Conservation (phyloP, 2,888 invertebrate genomes). For the Oeneis ivallda region DNA sequence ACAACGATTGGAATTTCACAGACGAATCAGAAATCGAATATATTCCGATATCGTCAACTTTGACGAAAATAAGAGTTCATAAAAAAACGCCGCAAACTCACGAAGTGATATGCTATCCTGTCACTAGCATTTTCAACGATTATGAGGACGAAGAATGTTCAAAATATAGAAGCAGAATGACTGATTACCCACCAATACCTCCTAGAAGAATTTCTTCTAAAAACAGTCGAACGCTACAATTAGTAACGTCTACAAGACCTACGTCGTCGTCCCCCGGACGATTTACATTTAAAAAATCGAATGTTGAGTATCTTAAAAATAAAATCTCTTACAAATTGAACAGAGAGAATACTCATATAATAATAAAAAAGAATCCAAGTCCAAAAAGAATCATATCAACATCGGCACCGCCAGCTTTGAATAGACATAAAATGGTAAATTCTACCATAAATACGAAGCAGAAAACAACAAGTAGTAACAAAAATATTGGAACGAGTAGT, state of each 20-base stretch:
- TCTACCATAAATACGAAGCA: slow-evolving; percentile 43
- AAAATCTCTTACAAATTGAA: slow-evolving; percentile 83
- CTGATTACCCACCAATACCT: slow-evolving; percentile 84
- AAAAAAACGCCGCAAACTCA: slow-evolving; percentile 80
- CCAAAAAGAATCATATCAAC: slow-evolving; percentile 60
- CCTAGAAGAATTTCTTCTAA: slow-evolving; percentile 89
- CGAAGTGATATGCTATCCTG: slow-evolving; percentile 84
- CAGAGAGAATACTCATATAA: slow-evolving; percentile 72
- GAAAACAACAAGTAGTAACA: slow-evolving; percentile 49
- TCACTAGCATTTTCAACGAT: slow-evolving; percentile 65
- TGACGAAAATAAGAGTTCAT: slow-evolving; percentile 90
- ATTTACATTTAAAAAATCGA: slow-evolving; percentile 66
- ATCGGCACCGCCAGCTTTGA: slow-evolving; percentile 69
- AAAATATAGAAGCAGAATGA: slow-evolving; percentile 53
- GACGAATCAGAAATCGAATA: slow-evolving; percentile 90
- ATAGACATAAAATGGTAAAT: slow-evolving; percentile 58
- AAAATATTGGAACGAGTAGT: slow-evolving; percentile 66
- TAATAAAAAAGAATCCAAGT: slow-evolving; percentile 50
- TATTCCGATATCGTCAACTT: slow-evolving; percentile 89
- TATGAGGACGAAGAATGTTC: slow-evolving; percentile 73
- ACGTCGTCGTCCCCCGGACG: slow-evolving; percentile 62
- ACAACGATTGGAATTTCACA: slow-evolving; percentile 80
- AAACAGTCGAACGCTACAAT: slow-evolving; percentile 85
- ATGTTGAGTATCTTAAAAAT: slow-evolving; percentile 83
- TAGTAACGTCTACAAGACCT: slow-evolving; percentile 81